Conservation (phyloP, 2,888 invertebrate species). For the Drosophila macrospina region DNA sequence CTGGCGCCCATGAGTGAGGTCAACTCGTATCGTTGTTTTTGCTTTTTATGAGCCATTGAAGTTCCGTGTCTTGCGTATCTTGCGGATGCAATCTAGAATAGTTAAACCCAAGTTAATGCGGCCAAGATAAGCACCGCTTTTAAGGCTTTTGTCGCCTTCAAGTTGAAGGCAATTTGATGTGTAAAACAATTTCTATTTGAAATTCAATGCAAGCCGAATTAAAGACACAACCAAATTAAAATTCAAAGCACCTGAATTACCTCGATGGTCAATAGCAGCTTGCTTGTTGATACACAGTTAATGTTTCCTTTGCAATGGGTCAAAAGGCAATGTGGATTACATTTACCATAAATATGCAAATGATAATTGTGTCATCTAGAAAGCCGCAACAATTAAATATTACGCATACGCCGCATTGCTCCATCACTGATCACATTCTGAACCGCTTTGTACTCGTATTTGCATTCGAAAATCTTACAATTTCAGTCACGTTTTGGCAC, state of each 20-base stretch:
- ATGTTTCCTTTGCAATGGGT: conserved; percentile 44
- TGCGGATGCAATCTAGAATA: conserved; percentile 63
- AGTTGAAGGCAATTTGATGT: conserved; percentile 53
- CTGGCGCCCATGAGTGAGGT: conserved; percentile 55
- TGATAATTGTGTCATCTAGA: conserved; percentile 22
- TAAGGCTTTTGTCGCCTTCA: conserved; percentile 57
- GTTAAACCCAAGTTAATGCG: conserved; percentile 26
- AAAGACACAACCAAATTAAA: conserved; percentile 53
- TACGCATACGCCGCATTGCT: conserved; percentile 62
- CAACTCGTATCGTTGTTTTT: conserved; percentile 18
- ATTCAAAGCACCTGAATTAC: conserved; percentile 70
- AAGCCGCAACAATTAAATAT: conserved; percentile 38
- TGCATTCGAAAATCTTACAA: conserved; percentile 43
- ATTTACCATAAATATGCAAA: conserved; percentile 18
- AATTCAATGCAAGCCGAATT: conserved; percentile 68
- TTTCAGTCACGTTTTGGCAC: conserved; percentile 67
- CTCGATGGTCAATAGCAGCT: conserved; percentile 19
- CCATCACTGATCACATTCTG: conserved; percentile 59
- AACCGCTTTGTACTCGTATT: conserved; percentile 32
- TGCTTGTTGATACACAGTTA: conserved; percentile 13
- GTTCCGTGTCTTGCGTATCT: conserved; percentile 59
- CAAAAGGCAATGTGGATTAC: conserved; percentile 45
- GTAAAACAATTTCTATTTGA: conserved; percentile 60
- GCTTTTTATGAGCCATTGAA: conserved; percentile 48
- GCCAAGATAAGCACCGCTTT: conserved; percentile 15